These are phyloP conservation scores for Phorcus lineatus DNA, from an alignment of 2,888 invertebrate species.

Conservation along the genomic window DNA sequence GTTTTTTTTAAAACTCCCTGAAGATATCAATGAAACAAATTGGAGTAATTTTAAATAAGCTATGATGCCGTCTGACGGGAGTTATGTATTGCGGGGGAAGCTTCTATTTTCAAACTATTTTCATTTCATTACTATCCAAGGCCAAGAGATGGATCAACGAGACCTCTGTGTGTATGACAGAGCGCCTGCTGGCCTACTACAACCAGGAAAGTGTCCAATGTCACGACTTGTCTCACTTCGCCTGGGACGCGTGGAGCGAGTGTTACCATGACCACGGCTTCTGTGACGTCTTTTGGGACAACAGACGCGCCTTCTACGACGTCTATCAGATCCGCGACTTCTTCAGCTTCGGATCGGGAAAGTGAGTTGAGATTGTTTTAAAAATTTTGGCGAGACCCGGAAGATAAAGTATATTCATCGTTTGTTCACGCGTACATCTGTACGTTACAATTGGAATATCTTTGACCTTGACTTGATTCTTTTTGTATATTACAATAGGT, in stretches of 20 bases:
- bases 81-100: too few species aligned
- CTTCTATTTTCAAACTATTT: too few species aligned
- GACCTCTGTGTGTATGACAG: constrained; percentile 19
- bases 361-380: constrained; percentile 7
- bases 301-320: constrained; percentile 17
- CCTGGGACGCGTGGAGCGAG: constrained; percentile 2
- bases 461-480: too few species aligned
- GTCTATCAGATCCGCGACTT: constrained; percentile 17
- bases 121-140: not conserved
- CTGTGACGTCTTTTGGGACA: constrained; percentile 30
- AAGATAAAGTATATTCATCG: too few species aligned
- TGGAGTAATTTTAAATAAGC: too few species aligned
- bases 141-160: constrained; percentile 12
- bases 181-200: constrained; percentile 14
- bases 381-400: too few species aligned
- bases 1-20: too few species aligned
- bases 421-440: too few species aligned
- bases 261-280: constrained; percentile 24
- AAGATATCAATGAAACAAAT: too few species aligned
- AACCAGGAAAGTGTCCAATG: not conserved
- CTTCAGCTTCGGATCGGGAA: not conserved
- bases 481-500: too few species aligned
- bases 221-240: constrained; percentile 24
- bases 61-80: too few species aligned
- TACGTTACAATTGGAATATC: too few species aligned